Percentiles rank a stretch among this genome's conserved stretches.
phyloP scores from a whole-genome alignment of 2,888 invertebrate species.

The Tetranychus truncatus region DNA sequence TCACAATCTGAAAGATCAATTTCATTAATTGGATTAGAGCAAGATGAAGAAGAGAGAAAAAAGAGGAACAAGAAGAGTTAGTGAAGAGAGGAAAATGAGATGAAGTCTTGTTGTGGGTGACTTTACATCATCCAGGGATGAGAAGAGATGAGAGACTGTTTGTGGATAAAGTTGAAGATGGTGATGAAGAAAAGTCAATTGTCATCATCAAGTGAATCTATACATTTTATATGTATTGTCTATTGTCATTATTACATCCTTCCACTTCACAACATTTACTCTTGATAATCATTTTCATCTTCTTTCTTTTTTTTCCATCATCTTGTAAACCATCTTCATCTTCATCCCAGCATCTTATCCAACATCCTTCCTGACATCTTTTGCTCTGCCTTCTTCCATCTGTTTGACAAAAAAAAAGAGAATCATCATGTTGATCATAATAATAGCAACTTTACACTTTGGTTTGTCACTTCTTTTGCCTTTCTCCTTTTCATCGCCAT shows the following conservation, averaged over 20 bases:
- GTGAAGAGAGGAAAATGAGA: not conserved
- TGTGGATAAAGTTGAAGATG: not conserved
- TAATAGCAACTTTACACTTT: no score
- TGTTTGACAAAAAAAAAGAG: no score
- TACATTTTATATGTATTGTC: not conserved
- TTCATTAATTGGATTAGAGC: not conserved
- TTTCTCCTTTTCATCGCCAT: no score
- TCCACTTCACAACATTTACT: not conserved
- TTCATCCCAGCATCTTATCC: not conserved
- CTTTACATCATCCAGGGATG: not conserved
- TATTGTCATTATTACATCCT: not conserved
- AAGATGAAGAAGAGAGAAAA: not conserved
- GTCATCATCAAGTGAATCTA: not conserved
- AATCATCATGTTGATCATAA: no score
- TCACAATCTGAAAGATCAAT: not conserved
- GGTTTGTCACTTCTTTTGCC: no score
- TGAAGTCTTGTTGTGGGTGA: not conserved
- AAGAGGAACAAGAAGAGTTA: not conserved
- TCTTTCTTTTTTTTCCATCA: not conserved
- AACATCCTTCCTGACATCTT: not conserved
- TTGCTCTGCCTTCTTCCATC: no score
- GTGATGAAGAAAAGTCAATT: not conserved
- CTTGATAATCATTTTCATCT: not conserved
- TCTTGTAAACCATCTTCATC: not conserved
- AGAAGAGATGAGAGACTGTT: conserved; percentile 4